Evolutionary conservation across 2,797 vertebrate genomes (phyloP).

Genomic region (Ceryle rudis): DNA sequence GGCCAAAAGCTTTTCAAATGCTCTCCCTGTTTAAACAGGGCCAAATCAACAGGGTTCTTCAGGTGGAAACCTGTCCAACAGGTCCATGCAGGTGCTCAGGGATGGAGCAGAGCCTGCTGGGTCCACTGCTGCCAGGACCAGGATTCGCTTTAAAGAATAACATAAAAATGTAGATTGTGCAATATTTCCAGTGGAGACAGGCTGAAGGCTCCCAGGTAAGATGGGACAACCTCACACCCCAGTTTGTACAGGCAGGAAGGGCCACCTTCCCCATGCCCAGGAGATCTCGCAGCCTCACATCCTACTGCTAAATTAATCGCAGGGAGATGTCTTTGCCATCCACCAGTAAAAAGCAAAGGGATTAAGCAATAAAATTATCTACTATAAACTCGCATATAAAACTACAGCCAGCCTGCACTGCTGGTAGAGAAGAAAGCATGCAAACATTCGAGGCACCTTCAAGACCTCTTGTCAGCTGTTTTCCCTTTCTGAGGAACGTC

Average conservation of each 20-base stretch:
- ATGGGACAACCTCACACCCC: background rate
- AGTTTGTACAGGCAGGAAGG: background rate
- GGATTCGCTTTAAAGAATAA: background rate
- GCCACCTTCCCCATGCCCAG: background rate
- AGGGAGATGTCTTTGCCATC: background rate
- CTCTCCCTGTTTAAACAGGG: background rate
- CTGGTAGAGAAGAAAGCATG: background rate
- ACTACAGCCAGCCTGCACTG: background rate
- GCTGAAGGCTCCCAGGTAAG: background rate
- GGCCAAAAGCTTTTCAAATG: background rate
- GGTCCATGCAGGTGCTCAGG: background rate
- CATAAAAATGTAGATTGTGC: background rate
- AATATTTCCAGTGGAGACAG: background rate
- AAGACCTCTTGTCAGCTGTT: background rate
- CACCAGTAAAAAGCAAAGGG: background rate
- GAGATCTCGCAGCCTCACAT: background rate
- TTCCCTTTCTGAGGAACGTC: background rate
- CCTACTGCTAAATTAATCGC: background rate
- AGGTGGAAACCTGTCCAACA: slow-evolving; percentile 35
- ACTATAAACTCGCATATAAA: background rate
- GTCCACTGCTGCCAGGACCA: background rate
- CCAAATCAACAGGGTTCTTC: background rate
- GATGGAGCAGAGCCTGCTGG: background rate
- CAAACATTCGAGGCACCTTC: fast-evolving
- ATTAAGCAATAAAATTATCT: background rate